Percentiles rank a stretch among this genome's conserved stretches.
These are phyloP conservation scores for Melipona bicolor DNA, from an alignment of 2,888 invertebrate species.

Conservation along the genomic window DNA sequence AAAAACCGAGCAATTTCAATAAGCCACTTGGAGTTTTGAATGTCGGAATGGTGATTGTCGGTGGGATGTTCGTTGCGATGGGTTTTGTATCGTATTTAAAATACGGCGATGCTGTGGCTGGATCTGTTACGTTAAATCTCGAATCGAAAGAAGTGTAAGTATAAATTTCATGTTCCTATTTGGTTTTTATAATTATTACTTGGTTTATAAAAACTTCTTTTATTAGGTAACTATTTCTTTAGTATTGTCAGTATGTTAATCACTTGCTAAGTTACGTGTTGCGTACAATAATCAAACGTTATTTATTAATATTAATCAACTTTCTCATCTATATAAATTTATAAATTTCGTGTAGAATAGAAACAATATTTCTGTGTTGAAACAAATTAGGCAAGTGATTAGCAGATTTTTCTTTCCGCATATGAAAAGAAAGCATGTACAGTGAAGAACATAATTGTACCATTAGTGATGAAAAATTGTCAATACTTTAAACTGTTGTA, in stretches of 20 bases:
- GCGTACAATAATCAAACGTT: background rate
- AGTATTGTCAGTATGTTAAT: slow-evolving; percentile 29
- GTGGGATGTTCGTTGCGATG: slow-evolving; percentile 90
- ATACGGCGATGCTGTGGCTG: slow-evolving; percentile 92
- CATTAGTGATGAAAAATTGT: too few species aligned
- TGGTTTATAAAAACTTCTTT: background rate
- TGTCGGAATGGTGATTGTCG: slow-evolving; percentile 94
- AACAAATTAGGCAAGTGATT: background rate
- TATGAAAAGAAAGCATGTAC: background rate
- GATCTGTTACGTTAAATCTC: slow-evolving; percentile 95
- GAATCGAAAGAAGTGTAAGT: slow-evolving; percentile 84
- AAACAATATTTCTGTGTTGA: background rate
- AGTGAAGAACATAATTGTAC: too few species aligned
- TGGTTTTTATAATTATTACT: background rate
- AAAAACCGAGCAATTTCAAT: slow-evolving; percentile 90
- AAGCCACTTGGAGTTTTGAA: slow-evolving; percentile 94
- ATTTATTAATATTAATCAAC: background rate
- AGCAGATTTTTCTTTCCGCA: background rate
- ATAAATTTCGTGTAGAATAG: background rate
- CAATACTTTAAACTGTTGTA: too few species aligned
- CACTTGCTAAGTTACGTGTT: slow-evolving; percentile 22
- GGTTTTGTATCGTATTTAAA: slow-evolving; percentile 95
- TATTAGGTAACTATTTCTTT: background rate
- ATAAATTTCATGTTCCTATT: slow-evolving; percentile 8
- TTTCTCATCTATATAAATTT: background rate